These are phyloP conservation scores for Stomatorhinus walkeri DNA, from an alignment of 2,797 vertebrate species.

Conservation along the genomic window DNA sequence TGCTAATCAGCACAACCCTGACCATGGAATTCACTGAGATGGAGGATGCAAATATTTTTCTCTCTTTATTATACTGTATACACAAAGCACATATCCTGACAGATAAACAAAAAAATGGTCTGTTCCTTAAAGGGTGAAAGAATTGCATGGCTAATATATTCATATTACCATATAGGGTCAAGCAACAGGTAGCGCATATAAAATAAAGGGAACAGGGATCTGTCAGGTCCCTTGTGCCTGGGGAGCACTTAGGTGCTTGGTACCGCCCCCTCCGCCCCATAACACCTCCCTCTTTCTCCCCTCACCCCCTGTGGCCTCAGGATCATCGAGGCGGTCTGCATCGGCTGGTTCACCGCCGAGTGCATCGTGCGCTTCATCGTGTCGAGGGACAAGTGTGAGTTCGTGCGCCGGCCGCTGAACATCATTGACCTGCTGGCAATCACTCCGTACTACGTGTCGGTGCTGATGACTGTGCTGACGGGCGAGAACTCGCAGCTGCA, in stretches of 20 bases:
- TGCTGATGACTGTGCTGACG: conserved; percentile 77
- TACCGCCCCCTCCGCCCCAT: not conserved
- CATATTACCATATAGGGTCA: not conserved
- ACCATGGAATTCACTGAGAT: not conserved
- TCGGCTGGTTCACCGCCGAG: conserved; percentile 88
- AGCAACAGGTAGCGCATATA: not conserved
- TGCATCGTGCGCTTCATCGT: conserved; percentile 82
- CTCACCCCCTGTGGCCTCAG: conserved; percentile 45
- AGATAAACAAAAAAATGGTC: not conserved
- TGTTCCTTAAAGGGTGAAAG: conserved; percentile 22
- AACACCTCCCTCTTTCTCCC: conserved; percentile 20
- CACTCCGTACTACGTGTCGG: conserved; percentile 79
- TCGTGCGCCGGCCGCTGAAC: conserved; percentile 80
- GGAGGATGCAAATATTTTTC: not conserved
- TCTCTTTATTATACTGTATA: not conserved
- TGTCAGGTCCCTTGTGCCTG: not conserved
- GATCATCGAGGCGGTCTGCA: conserved; percentile 88
- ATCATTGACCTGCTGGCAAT: conserved; percentile 83
- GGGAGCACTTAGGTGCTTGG: not conserved
- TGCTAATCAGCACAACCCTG: not conserved
- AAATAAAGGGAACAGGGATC: conserved; percentile 1
- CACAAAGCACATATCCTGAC: not conserved
- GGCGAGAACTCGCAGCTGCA: conserved; percentile 82
- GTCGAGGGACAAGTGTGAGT: conserved; percentile 82
- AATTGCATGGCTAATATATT: conserved; percentile 14